A percentile compares a stretch with the other conserved stretches of the same genome.
Evolutionary conservation across 2,888 invertebrate genomes (phyloP).

Genomic region (Phrixothrix hirtus): DNA sequence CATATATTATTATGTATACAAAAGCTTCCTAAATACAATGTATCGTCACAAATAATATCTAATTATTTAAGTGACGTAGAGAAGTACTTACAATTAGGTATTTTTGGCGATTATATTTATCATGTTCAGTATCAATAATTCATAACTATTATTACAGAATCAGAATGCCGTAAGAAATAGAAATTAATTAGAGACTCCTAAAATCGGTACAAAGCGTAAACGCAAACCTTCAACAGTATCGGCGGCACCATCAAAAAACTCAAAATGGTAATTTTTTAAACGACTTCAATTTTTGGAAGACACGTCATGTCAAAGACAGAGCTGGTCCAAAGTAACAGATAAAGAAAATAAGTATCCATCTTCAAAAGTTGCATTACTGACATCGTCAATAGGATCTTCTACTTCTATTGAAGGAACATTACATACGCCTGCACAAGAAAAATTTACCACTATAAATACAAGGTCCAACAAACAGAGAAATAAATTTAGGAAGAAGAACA

Average conservation of each 20-base stretch:
- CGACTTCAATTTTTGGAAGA: background rate
- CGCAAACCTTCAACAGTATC: background rate
- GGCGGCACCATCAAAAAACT: background rate
- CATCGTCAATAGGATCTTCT: background rate
- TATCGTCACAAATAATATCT: too few species aligned
- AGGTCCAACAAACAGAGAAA: background rate
- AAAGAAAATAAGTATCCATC: background rate
- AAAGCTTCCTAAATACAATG: too few species aligned
- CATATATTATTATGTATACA: background rate
- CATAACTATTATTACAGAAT: background rate
- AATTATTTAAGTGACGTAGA: too few species aligned
- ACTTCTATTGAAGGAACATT: too few species aligned
- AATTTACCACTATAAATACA: background rate
- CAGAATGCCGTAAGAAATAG: background rate
- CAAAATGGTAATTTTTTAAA: background rate
- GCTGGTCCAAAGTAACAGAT: background rate
- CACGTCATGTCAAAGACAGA: background rate
- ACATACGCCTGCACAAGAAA: too few species aligned
- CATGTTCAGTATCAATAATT: background rate
- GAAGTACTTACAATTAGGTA: too few species aligned
- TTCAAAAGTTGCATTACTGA: too few species aligned
- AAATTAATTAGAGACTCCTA: background rate
- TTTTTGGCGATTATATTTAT: background rate
- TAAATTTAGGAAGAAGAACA: background rate
- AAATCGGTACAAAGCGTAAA: background rate